Conservation (phyloP, 2,888 invertebrate genomes). For the Lycaena phlaeas region DNA sequence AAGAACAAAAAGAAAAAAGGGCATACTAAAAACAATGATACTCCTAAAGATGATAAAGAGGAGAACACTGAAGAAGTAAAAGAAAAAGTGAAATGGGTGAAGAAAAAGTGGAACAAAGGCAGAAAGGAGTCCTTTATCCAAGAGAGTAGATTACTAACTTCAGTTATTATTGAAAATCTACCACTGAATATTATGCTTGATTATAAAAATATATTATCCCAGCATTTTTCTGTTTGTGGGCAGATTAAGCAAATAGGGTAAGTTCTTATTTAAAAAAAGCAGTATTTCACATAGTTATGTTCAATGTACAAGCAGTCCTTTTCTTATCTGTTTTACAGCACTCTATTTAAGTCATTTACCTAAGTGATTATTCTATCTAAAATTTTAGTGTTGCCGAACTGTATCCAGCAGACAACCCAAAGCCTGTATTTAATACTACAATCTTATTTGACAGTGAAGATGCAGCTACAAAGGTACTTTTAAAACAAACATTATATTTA, state of each 20-base stretch:
- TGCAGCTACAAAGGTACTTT: slow-evolving; percentile 38
- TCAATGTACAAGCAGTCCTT: too few relatives aligned
- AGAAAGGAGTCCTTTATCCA: slow-evolving; percentile 32
- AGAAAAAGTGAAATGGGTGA: slow-evolving; percentile 50
- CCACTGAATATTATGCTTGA: slow-evolving; percentile 40
- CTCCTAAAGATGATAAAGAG: slow-evolving; percentile 19
- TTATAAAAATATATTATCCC: slow-evolving; percentile 41
- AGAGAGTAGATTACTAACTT: slow-evolving; percentile 24
- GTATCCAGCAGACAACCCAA: slow-evolving; percentile 39
- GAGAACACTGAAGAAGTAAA: slow-evolving; percentile 30
- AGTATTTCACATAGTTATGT: too few relatives aligned
- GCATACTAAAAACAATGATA: background rate
- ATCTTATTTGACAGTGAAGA: slow-evolving; percentile 41
- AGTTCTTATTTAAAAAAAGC: slow-evolving; percentile 17
- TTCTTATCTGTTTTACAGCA: too few relatives aligned
- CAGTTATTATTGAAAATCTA: slow-evolving; percentile 47
- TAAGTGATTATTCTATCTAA: too few relatives aligned
- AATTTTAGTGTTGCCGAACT: slow-evolving; percentile 46
- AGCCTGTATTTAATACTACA: slow-evolving; percentile 49
- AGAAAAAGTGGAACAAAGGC: slow-evolving; percentile 55
- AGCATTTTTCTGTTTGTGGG: slow-evolving; percentile 47
- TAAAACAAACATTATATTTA: too few relatives aligned
- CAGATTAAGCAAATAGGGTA: slow-evolving; percentile 48
- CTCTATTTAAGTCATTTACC: too few relatives aligned
- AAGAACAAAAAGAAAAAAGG: slow-evolving; percentile 30